Evolutionary conservation across 2,113 vertebrate species (phyloP), one percentile per base, ranked within the genome.

Genomic region (Amphiprion ocellaris): DNA sequence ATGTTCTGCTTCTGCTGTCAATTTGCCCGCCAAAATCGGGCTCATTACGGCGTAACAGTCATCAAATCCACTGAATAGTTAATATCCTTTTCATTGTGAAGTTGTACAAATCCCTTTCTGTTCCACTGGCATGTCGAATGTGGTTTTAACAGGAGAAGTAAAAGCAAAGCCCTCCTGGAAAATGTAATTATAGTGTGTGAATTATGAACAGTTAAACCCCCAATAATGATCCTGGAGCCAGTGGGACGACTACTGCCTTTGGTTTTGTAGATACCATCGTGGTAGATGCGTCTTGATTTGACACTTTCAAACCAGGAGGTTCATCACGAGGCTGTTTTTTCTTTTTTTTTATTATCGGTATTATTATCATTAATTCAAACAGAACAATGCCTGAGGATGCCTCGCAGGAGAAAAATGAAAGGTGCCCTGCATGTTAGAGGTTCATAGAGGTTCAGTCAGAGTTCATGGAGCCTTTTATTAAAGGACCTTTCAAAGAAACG

Each of bases 1-100:
- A 85, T 59, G 46, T 49, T 59, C 75, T 3, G 44, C 80, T 71
- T 62, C 78, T 49, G 61, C 75, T 72, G 53, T 79, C 84, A 79
- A 73, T 85, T 83, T 82, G n/a, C 77, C 68, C 15, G 8, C 75
- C 30, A 28, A 82, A 84, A 89, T 74, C 58, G 78, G 75, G 50
- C 81, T 87, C 74, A 85, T 89, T 87, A 85, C 41, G 37, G 59
- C 66, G 11, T 83, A 81, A 88, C 69, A 81, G 70, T 72, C 84
- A 75, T 88, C 69, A 81, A 86, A 83, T 83, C 61, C 83, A 82
- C 54, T 66, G 62, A 74, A 82, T 55, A 74, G 71, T 90, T 88
- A 78, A 89, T 85, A 78, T 78, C 76, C 79, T 83, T 69, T 78
- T 78, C 79, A 86, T 86, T 89, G 83, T 77, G 69, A 84, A 87